Conservation (phyloP, 2,888 invertebrate species). For the Papilio gigon region DNA sequence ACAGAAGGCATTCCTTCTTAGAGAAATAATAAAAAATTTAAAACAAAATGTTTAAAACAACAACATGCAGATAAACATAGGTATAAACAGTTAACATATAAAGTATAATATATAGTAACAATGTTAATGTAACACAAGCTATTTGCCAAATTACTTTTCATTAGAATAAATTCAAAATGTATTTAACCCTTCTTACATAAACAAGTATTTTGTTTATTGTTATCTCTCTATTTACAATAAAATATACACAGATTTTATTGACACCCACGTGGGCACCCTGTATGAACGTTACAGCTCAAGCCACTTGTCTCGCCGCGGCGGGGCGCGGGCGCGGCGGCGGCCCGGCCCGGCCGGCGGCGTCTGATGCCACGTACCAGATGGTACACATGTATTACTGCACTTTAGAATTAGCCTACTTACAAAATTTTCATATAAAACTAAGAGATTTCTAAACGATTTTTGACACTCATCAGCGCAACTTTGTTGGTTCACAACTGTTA, state of each 20-base stretch:
- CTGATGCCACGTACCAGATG: slow-evolving; percentile 21
- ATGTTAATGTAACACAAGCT: slow-evolving; percentile 56
- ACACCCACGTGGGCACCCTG: slow-evolving; percentile 44
- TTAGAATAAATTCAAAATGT: slow-evolving; percentile 45
- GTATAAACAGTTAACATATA: slow-evolving; percentile 68
- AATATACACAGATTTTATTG: slow-evolving; percentile 42
- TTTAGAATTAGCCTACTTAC: slow-evolving; percentile 35
- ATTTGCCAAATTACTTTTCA: slow-evolving; percentile 30
- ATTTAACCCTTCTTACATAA: slow-evolving; percentile 47
- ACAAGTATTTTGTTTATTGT: slow-evolving; percentile 33
- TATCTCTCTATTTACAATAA: slow-evolving; percentile 39
- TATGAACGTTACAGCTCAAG: slow-evolving; percentile 38
- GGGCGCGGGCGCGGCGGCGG: slow-evolving; percentile 1
- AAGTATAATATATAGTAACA: slow-evolving; percentile 73
- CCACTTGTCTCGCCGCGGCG: slow-evolving; percentile 23
- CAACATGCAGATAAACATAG: slow-evolving; percentile 71
- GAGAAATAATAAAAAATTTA: slow-evolving; percentile 45
- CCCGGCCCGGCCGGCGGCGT: slow-evolving; percentile 25
- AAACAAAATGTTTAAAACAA: slow-evolving; percentile 65
- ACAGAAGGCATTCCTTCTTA: slow-evolving; percentile 18
- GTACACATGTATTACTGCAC: slow-evolving; percentile 35
- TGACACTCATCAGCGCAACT: slow-evolving; percentile 25
- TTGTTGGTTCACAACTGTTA: neutral
- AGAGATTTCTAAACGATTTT: slow-evolving; percentile 36
- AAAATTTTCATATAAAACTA: slow-evolving; percentile 37